A percentile compares a stretch with the other conserved stretches of the same genome.
These are phyloP conservation scores for Tetragonula carbonaria DNA, from an alignment of 2,888 invertebrate genomes.

Conservation along the genomic window DNA sequence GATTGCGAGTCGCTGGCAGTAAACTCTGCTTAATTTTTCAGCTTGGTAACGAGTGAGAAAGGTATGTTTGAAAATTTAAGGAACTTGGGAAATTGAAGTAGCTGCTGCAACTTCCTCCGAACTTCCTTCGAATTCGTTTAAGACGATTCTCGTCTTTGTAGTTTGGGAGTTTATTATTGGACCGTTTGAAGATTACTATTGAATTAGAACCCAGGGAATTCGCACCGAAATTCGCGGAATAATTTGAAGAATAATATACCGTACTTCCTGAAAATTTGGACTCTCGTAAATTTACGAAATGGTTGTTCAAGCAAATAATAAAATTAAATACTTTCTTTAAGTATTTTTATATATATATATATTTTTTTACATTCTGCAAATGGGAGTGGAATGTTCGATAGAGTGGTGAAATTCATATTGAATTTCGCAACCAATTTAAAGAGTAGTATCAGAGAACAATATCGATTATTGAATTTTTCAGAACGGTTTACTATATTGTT, in stretches of 20 bases:
- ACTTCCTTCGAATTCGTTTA: neutral
- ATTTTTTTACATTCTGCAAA: no score
- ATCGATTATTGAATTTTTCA: neutral
- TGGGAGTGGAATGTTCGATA: neutral
- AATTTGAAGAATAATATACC: neutral
- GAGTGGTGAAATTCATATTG: neutral
- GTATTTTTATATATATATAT: no score
- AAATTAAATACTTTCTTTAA: no score
- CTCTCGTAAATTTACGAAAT: no score
- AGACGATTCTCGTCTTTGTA: neutral
- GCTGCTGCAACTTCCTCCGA: neutral
- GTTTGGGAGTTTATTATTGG: neutral
- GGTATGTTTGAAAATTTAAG: neutral
- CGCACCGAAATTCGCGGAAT: neutral
- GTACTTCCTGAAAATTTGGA: no score
- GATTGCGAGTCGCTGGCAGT: neutral
- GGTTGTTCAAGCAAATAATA: no score
- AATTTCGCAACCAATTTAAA: neutral
- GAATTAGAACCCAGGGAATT: neutral
- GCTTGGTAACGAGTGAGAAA: accelerated
- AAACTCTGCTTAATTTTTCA: neutral
- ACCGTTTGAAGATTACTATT: no score
- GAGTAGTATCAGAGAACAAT: neutral
- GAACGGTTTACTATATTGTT: slow-evolving; percentile 12
- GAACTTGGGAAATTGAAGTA: neutral